phyloP scores from a whole-genome alignment of 2,797 vertebrate species.

The Lepidocolaptes lacrymiger region DNA sequence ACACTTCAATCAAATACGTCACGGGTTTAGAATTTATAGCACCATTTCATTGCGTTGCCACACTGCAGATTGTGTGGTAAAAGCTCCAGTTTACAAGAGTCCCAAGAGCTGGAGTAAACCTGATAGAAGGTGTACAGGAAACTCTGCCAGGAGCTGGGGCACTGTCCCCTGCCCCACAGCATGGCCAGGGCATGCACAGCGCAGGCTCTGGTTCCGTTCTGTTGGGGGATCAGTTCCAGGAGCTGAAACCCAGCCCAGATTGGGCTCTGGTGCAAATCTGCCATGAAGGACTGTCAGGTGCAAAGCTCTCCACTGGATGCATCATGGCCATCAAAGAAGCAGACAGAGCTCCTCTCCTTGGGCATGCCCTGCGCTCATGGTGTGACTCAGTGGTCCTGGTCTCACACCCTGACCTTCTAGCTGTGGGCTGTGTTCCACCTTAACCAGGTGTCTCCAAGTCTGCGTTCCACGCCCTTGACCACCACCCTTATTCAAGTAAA shows the following conservation, averaged over 20 bases:
- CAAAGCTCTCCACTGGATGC: not conserved
- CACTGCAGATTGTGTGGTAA: not conserved
- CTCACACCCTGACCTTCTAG: not conserved
- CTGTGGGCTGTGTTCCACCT: not conserved
- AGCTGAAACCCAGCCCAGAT: not conserved
- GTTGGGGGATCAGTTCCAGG: not conserved
- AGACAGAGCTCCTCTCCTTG: not conserved
- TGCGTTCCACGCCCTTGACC: not conserved
- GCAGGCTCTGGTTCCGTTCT: not conserved
- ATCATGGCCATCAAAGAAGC: not conserved
- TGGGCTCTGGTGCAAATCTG: not conserved
- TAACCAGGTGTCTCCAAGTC: not conserved
- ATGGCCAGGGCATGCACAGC: fast-evolving
- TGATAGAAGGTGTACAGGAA: not conserved
- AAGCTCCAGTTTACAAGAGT: not conserved
- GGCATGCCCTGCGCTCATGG: fast-evolving
- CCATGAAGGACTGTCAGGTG: not conserved
- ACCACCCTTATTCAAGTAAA: not conserved
- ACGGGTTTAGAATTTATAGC: not conserved
- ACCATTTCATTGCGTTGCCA: fast-evolving
- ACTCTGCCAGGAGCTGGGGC: not conserved
- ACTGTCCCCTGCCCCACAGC: not conserved
- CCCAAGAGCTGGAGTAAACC: too few relatives aligned
- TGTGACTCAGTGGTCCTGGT: not conserved
- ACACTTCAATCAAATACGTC: not conserved